phyloP scores from a whole-genome alignment of 2,888 invertebrate genomes.

The Dioctria rufipes region DNA sequence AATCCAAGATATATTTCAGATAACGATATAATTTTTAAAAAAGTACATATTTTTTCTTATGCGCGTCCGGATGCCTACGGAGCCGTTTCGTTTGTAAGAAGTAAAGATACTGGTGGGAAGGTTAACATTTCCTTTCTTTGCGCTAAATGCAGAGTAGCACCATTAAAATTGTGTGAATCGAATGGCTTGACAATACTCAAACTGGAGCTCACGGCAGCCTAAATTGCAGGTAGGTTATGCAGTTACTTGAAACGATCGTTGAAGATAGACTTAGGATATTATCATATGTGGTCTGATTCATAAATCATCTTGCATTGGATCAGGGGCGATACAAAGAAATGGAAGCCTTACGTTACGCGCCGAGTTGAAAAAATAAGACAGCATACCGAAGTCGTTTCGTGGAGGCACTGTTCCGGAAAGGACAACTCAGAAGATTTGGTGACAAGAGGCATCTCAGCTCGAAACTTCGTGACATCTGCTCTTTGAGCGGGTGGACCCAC shows the following conservation, averaged over 20 bases:
- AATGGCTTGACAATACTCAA: background rate
- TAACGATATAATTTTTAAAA: background rate
- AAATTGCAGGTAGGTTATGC: background rate
- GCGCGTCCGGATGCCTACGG: constrained; percentile 53
- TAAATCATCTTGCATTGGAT: background rate
- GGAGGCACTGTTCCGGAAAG: background rate
- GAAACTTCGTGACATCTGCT: background rate
- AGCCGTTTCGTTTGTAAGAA: constrained; percentile 1
- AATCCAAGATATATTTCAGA: background rate
- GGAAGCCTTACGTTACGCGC: background rate
- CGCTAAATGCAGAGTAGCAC: background rate
- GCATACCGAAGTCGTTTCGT: background rate
- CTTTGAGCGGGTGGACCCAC: background rate
- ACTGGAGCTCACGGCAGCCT: background rate
- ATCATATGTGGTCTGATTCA: background rate
- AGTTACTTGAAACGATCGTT: background rate
- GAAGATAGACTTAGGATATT: too few species aligned
- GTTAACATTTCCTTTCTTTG: background rate
- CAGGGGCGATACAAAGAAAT: background rate
- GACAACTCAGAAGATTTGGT: background rate
- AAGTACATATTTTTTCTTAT: constrained; percentile 52
- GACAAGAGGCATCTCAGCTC: background rate
- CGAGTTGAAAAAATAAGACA: background rate
- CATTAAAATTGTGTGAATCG: background rate
- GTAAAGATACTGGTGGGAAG: background rate